Base-by-base conservation (phyloP, 1,140 invertebrate genomes). In the Ectropis grisescens region DNA sequence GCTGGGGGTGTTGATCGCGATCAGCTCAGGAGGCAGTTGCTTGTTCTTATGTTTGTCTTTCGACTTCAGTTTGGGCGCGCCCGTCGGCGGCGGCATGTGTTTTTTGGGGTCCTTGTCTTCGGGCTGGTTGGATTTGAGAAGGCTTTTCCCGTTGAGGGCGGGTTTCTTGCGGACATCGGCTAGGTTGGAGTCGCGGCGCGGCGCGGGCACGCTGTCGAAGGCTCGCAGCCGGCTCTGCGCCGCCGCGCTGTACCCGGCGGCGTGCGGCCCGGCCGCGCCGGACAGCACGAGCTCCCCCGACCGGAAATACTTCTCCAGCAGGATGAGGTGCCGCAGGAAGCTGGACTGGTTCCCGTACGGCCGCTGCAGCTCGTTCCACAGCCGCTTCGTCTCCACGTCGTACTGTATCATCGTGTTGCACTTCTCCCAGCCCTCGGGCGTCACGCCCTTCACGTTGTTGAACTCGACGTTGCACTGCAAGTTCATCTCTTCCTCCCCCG, bases 271-370 rank as follows among this genome's bases (percentile, higher is more conserved):
- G 0, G 92, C 91, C 38, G 87, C 89, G 1, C 88, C 86, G 1
- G 91, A 86, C 15, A 93, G 62, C 1, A 91, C 81, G 4, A 94
- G 60, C 51, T 93, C 91, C 2, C 92, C 92, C 41, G 87, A 89
- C 25, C 87, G 82, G 42, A 90, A 92, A 67, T 93, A 93, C 58
- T 93, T 93, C 39, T 94, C 92, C 36, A 93, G 57, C 1, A 94
- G 81, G 26, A 93, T 89, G 3, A 94, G 66, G 74, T 94, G 92
- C 3, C 92, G 82, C 1, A 94, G 67, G 50, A 94, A 94, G 35
- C 90, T 92, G 27, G 91, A 92, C 55, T 92, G 90, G 58, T 93
- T 94, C 1, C 92, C 92, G 47, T 94, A 93, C 0, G 92, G 92
- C 64, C 91, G 87, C 56, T 93, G 91, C 13, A 94, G 54, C 41